These are phyloP conservation scores for Hypsibius dujardini DNA, from an alignment of 1,140 invertebrate genomes.

Conservation along the genomic window DNA sequence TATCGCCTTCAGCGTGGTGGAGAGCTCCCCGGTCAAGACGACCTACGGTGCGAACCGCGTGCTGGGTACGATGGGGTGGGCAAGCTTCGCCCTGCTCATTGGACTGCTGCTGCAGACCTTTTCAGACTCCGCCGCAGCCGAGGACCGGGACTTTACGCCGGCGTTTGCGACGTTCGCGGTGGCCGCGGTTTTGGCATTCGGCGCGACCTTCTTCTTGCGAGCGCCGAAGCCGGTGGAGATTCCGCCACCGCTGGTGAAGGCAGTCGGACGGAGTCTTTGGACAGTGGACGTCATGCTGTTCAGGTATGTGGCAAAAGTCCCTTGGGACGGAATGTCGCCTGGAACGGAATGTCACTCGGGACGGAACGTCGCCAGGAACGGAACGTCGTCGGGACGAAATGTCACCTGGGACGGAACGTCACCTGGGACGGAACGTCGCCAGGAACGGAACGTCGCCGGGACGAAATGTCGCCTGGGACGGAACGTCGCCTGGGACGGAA, in stretches of 20 bases:
- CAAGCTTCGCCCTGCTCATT: not conserved
- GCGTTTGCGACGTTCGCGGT: not conserved
- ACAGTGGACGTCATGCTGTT: conserved; percentile 4
- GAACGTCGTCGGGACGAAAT: too few species aligned
- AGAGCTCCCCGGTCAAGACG: not conserved
- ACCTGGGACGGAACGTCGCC: too few species aligned
- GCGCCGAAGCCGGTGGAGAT: not conserved
- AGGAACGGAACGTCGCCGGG: too few species aligned
- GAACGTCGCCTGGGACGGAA: too few species aligned
- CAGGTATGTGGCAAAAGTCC: too few species aligned
- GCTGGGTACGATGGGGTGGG: conserved; percentile 13
- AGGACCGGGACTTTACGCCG: conserved; percentile 6
- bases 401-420: too few species aligned
- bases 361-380: too few species aligned
- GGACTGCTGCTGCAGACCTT: not conserved
- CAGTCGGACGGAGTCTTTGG: not conserved
- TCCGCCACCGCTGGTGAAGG: not conserved
- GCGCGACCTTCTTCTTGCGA: not conserved
- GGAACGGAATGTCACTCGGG: too few species aligned
- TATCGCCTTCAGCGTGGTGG: conserved; percentile 1
- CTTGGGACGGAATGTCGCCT: too few species aligned
- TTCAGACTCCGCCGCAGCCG: not conserved
- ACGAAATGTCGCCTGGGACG: too few species aligned
- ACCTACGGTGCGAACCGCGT: conserved; percentile 11
- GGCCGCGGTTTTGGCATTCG: not conserved